phyloP scores from a whole-genome alignment of 2,888 invertebrate genomes.

The Oscheius onirici region DNA sequence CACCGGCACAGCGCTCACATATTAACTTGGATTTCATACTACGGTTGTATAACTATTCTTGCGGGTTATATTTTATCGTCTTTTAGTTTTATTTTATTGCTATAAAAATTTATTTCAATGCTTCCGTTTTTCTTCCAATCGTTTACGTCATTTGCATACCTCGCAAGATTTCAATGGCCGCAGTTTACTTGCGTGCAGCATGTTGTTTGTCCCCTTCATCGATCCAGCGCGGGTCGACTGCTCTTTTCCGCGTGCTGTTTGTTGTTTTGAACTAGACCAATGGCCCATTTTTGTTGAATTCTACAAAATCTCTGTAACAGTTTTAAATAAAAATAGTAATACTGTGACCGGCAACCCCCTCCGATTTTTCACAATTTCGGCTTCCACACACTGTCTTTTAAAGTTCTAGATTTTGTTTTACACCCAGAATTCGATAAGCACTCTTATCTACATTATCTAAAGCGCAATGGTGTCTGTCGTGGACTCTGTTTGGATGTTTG shows the following conservation, averaged over 20 bases:
- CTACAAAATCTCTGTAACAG: no score
- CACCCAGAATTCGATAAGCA: no score
- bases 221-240: neutral
- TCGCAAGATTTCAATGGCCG: neutral
- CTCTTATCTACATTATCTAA: no score
- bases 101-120: neutral
- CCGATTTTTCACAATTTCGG: neutral
- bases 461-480: no score
- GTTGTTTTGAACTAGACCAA: neutral
- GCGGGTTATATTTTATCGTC: neutral
- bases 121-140: neutral
- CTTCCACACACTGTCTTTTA: neutral
- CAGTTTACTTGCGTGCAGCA: neutral
- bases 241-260: neutral
- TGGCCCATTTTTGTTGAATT: no score
- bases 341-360: neutral
- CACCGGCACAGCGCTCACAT: conserved; percentile 63
- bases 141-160: neutral
- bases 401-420: no score
- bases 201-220: neutral
- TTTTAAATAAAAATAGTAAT: neutral
- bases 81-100: neutral
- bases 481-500: no score
- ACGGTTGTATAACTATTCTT: neutral
- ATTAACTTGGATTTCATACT: conserved; percentile 35